These are phyloP conservation scores for Rhogogaster chlorosoma DNA, from an alignment of 2,888 invertebrate species.

Conservation along the genomic window DNA sequence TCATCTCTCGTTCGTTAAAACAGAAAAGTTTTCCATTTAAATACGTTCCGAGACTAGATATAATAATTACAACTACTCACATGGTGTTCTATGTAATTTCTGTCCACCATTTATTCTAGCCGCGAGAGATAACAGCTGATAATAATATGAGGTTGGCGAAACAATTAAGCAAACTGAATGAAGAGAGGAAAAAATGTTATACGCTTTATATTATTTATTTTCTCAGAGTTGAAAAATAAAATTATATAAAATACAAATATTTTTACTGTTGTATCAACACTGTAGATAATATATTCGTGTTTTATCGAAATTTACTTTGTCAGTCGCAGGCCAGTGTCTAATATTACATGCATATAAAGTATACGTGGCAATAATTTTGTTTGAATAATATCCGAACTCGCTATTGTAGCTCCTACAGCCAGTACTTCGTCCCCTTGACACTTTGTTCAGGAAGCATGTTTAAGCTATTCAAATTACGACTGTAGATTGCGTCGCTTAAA, in stretches of 20 bases:
- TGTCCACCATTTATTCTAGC: neutral
- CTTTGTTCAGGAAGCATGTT: neutral
- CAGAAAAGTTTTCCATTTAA: neutral
- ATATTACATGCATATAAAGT: neutral
- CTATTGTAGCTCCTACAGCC: neutral
- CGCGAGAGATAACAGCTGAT: conserved; percentile 19
- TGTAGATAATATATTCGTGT: neutral
- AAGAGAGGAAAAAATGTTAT: neutral
- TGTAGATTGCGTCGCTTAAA: neutral
- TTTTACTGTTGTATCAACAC: neutral
- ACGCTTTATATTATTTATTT: neutral
- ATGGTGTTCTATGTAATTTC: neutral
- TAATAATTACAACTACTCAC: neutral
- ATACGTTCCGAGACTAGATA: neutral
- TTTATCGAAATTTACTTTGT: neutral
- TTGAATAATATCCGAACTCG: neutral
- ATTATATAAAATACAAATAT: neutral
- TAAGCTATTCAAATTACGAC: conserved; percentile 6
- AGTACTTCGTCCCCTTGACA: neutral
- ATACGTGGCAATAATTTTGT: neutral
- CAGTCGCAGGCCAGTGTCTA: neutral
- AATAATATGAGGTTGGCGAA: neutral
- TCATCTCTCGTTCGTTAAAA: neutral
- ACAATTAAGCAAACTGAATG: neutral
- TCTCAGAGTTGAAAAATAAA: neutral